These are phyloP conservation scores for Camponotus floridanus DNA, from an alignment of 1,140 invertebrate species.

Conservation along the genomic window DNA sequence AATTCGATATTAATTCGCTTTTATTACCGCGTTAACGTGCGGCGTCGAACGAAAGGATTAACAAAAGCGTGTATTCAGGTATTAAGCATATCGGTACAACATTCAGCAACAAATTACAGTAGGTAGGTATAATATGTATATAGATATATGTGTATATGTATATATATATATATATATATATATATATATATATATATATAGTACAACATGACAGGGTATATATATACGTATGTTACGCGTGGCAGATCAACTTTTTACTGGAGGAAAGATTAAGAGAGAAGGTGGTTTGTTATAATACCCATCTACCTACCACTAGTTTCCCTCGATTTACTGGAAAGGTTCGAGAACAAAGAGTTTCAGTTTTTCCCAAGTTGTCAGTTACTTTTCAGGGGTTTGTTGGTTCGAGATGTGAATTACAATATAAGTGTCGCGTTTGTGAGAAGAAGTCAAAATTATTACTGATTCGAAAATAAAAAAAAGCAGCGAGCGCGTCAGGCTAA, in stretches of 20 bases:
- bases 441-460: slow-evolving; percentile 59
- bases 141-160: slow-evolving; percentile 11
- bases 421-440: slow-evolving; percentile 57
- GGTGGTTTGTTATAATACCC: slow-evolving; percentile 82
- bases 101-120: slow-evolving; percentile 79
- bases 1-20: slow-evolving; percentile 52
- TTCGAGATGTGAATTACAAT: slow-evolving; percentile 49
- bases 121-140: slow-evolving; percentile 55
- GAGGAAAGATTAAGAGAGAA: slow-evolving; percentile 82
- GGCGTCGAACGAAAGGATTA: slow-evolving; percentile 69
- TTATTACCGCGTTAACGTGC: slow-evolving; percentile 40
- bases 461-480: slow-evolving; percentile 36
- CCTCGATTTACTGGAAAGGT: slow-evolving; percentile 86
- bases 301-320: slow-evolving; percentile 85
- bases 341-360: slow-evolving; percentile 83
- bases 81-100: slow-evolving; percentile 78
- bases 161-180: slow-evolving; percentile 38
- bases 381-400: slow-evolving; percentile 65
- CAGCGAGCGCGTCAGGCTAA: slow-evolving; percentile 50
- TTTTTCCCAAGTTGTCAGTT: slow-evolving; percentile 78
- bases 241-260: slow-evolving; percentile 82
- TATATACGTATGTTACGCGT: slow-evolving; percentile 77
- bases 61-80: slow-evolving; percentile 81
- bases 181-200: slow-evolving; percentile 18
- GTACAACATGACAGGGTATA: slow-evolving; percentile 52